Base-by-base conservation (phyloP, 2,888 invertebrate genomes). In the Drosophila engyochracea region DNA sequence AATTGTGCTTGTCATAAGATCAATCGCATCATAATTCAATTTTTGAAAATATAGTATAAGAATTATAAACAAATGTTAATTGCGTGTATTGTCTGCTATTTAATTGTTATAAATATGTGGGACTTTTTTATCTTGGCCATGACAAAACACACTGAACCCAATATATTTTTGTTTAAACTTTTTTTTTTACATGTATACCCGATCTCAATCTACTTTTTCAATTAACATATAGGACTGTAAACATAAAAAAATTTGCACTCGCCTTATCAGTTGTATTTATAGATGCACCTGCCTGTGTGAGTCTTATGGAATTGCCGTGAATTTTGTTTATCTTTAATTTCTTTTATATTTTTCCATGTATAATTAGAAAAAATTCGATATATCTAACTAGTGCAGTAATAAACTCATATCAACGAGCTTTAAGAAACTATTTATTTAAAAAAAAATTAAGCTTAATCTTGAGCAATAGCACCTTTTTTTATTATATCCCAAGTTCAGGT, bases 181-280 rank as follows among this genome's bases (percentile, higher is more conserved):
- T 53, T 53, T 63, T 73, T 72, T 74, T 47, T 16, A 60, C 73
- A 63, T 73, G 58, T 39, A 55, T 35, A 57, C 63, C 41, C 73
- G 61, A 75, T 65, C 53, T 52, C 31, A 74, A 52, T 47, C 69
- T 74, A 75, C 69, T 61, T 69, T 74, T 74, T 64, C 73, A 73
- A 74, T 74, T 74, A 74, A 73, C 74, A 74, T 55, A 52, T 60
- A 16, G 31, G 60, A 58, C 53, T 65, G 61, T 75, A 60, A 74
- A 54, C 37, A 66, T 52, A 58, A 61, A 64, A 61, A 35, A 65
- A 58, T 66, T 66, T 61, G 39, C 72, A 58, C 66, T 59, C 31
- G 66, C 6, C 62, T 71, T 71, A 71, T 71, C 71, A 69, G 71
- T 39, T 35, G 33, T 74, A 72, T 74, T 66, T 74, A 44, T 74